Conservation (phyloP, 1,140 invertebrate genomes). For the Micrasema minimum region DNA sequence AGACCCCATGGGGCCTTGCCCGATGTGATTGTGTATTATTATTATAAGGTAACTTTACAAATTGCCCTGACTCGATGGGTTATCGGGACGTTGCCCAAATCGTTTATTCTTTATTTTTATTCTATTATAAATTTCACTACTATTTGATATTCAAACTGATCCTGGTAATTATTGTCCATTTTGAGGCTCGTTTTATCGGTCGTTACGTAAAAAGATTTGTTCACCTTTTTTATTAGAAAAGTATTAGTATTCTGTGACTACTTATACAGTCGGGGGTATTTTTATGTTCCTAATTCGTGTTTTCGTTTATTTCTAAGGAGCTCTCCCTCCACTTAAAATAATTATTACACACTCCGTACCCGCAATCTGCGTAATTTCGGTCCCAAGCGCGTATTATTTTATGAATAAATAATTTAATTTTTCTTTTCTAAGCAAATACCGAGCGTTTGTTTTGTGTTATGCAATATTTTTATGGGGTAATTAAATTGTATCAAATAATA, state of each 20-base stretch:
- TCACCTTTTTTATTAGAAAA: slow-evolving; percentile 6
- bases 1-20: slow-evolving; percentile 45
- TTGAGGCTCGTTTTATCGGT: slow-evolving; percentile 2
- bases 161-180: slow-evolving; percentile 17
- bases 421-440: slow-evolving; percentile 22
- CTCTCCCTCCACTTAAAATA: not conserved
- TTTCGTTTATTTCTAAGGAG: not conserved
- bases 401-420: slow-evolving; percentile 6
- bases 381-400: slow-evolving; percentile 3
- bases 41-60: slow-evolving; percentile 52
- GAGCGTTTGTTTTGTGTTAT: slow-evolving; percentile 19
- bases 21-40: slow-evolving; percentile 41
- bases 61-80: slow-evolving; percentile 44
- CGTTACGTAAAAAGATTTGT: slow-evolving; percentile 16
- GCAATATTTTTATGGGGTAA: slow-evolving; percentile 27
- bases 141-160: slow-evolving; percentile 31
- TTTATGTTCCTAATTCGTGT: not conserved
- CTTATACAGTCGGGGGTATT: not conserved
- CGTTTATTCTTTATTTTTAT: slow-evolving; percentile 36
- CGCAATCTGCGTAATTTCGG: slow-evolving; percentile 8
- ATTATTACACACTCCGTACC: slow-evolving; percentile 11
- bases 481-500: slow-evolving; percentile 31
- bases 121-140: slow-evolving; percentile 22
- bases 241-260: too few species aligned
- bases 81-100: slow-evolving; percentile 31